phyloP scores from a whole-genome alignment of 2,113 vertebrate genomes.

The Hypanus sabinus region DNA sequence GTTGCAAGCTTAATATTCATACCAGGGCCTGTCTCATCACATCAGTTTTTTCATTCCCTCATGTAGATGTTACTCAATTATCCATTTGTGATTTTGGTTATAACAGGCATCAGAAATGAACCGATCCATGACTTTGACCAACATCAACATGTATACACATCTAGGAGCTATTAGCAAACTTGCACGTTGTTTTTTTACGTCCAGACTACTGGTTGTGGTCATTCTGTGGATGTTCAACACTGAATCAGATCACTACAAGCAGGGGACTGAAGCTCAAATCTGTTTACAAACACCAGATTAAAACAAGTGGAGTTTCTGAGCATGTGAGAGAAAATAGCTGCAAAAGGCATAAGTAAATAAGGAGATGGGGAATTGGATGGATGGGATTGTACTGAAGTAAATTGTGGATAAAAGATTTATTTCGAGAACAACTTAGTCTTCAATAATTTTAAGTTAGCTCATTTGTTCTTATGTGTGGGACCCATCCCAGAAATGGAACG shows the following conservation, averaged over 20 bases:
- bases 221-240: not conserved
- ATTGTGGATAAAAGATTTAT: not conserved
- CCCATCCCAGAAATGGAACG: too few relatives aligned
- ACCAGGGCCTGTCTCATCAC: not conserved
- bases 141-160: not conserved
- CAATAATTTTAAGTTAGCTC: not conserved
- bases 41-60: not conserved
- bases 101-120: not conserved
- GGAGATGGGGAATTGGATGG: too few relatives aligned
- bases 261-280: not conserved
- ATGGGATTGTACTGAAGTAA: too few relatives aligned
- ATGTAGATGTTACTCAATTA: not conserved
- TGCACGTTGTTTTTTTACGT: not conserved
- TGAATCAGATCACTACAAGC: not conserved
- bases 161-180: not conserved
- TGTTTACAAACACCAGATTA: not conserved
- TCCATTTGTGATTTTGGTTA: not conserved
- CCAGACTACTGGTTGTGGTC: not conserved
- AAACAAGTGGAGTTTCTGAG: not conserved
- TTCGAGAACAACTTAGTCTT: not conserved
- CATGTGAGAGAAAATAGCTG: too few relatives aligned
- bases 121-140: not conserved
- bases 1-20: conserved; percentile 9
- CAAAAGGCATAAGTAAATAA: too few relatives aligned
- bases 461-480: too few relatives aligned